phyloP scores from a whole-genome alignment of 2,113 vertebrate species.

The Tragelaphus imberbis region DNA sequence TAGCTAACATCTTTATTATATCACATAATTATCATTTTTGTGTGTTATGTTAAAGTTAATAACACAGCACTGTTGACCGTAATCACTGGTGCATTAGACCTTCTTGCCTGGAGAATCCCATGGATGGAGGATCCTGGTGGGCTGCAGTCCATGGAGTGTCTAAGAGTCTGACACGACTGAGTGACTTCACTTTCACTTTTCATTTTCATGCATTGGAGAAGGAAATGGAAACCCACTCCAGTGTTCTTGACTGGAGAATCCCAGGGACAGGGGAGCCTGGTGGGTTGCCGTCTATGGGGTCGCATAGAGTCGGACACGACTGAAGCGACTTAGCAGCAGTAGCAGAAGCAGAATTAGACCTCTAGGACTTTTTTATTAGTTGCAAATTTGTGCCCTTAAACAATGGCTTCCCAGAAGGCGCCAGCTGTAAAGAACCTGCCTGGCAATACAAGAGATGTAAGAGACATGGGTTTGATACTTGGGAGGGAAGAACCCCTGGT shows the following conservation, averaged over 20 bases:
- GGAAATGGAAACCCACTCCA: neutral
- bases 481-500: neutral
- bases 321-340: neutral
- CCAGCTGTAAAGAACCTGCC: neutral
- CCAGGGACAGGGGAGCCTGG: neutral
- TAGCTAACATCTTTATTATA: neutral
- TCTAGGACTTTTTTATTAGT: neutral
- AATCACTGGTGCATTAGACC: neutral
- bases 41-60: neutral
- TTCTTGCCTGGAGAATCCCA: neutral
- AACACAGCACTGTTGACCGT: neutral
- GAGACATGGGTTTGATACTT: neutral
- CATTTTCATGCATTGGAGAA: neutral
- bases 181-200: neutral
- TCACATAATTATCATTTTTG: neutral
- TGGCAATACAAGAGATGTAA: neutral
- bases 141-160: neutral
- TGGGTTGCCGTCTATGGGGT: neutral
- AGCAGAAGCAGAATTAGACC: neutral
- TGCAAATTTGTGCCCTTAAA: neutral
- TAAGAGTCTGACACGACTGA: neutral
- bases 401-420: neutral
- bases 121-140: neutral
- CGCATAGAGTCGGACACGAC: rapidly evolving
- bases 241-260: neutral